Evolutionary conservation across 2,113 vertebrate genomes (phyloP).

Genomic region (Callospermophilus lateralis): DNA sequence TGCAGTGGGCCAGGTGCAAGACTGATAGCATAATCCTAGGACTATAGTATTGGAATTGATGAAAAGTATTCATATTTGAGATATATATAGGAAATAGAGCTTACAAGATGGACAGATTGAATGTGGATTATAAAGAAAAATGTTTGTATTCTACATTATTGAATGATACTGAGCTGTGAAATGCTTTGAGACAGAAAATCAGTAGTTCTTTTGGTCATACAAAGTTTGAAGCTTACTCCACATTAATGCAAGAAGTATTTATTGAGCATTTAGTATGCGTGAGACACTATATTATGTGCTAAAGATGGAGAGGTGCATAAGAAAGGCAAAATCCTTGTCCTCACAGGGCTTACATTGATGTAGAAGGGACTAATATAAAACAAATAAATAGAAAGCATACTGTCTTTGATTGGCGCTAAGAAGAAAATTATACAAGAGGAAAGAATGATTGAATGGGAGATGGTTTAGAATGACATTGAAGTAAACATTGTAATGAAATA

Average conservation of each 20-base stretch:
- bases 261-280: neutral
- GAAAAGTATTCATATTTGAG: neutral
- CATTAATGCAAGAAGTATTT: neutral
- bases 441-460: neutral
- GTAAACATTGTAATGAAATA: neutral
- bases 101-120: neutral
- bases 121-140: neutral
- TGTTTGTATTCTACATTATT: neutral
- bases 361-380: neutral
- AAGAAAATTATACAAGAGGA: neutral
- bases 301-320: neutral
- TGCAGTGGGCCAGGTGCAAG: neutral
- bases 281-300: neutral
- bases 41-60: neutral
- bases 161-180: neutral
- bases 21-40: neutral
- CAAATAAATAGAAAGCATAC: neutral
- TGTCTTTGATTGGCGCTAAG: neutral
- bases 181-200: neutral
- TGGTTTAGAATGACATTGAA: conserved; percentile 1
- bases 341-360: neutral
- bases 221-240: conserved; percentile 1
- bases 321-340: conserved; percentile 4
- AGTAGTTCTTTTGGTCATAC: neutral
- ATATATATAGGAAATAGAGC: neutral